Evolutionary conservation across 2,888 invertebrate genomes (phyloP).

Genomic region (Drosophila sordidula): DNA sequence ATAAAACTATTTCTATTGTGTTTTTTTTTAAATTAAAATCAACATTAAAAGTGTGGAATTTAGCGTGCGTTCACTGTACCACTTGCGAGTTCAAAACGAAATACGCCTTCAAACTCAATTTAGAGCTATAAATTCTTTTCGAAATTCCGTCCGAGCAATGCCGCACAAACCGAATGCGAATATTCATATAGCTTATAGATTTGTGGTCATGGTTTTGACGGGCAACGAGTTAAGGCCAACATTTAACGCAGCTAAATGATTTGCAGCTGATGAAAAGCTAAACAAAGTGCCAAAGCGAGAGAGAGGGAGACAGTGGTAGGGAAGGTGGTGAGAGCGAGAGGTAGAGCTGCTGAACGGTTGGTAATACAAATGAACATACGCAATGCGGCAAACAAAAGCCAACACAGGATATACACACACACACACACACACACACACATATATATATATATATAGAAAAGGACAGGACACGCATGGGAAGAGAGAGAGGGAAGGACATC

Average conservation of each 20-base stretch:
- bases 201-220: slow-evolving; percentile 20
- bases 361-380: slow-evolving; percentile 74
- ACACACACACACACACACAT: slow-evolving; percentile 8
- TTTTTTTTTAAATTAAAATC: background rate
- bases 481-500: slow-evolving; percentile 61
- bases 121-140: background rate
- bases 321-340: slow-evolving; percentile 4
- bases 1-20: no score
- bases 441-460: slow-evolving; percentile 2
- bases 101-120: no score
- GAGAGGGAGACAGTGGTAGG: background rate
- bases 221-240: slow-evolving; percentile 38
- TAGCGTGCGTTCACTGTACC: background rate
- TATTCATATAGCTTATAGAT: slow-evolving; percentile 21
- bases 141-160: slow-evolving; percentile 1
- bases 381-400: slow-evolving; percentile 77
- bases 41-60: background rate
- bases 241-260: slow-evolving; percentile 57
- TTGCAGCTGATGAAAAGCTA: slow-evolving; percentile 46
- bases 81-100: background rate
- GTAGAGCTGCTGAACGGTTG: slow-evolving; percentile 7
- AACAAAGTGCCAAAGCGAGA: slow-evolving; percentile 16
- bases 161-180: slow-evolving; percentile 5
- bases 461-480: slow-evolving; percentile 14
- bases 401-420: slow-evolving; percentile 42